A percentile compares a stretch with the other conserved stretches of the same genome.
Conservation (phyloP, 2,113 vertebrate species). For the Etheostoma cragini region DNA sequence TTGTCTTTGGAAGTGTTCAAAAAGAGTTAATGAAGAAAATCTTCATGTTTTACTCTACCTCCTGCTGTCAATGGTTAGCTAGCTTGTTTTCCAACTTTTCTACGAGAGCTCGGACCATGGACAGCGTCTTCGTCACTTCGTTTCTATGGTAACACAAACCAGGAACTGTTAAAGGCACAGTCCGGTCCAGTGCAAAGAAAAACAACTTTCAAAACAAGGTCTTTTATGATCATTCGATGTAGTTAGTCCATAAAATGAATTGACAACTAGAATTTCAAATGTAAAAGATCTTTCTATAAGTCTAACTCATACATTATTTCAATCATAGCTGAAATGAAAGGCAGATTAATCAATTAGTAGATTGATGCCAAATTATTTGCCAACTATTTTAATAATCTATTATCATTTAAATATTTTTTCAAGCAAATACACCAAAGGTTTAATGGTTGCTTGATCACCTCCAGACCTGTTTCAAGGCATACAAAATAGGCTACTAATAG, state of each 20-base stretch:
- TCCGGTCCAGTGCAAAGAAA: not conserved
- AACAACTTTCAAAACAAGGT: not conserved
- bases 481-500: not conserved
- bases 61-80: not conserved
- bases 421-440: not conserved
- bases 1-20: not conserved
- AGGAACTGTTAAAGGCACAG: conserved; percentile 7
- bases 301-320: not conserved
- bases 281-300: not conserved
- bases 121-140: not conserved
- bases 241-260: too few relatives aligned
- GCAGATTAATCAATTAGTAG: not conserved
- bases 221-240: too few relatives aligned
- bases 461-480: not conserved
- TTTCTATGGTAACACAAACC: conserved; percentile 48
- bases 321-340: not conserved
- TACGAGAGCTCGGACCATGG: too few relatives aligned
- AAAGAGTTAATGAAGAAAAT: too few relatives aligned
- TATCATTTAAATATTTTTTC: not conserved
- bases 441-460: not conserved
- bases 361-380: not conserved
- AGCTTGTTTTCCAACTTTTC: not conserved
- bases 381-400: too few relatives aligned
- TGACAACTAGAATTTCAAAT: not conserved
- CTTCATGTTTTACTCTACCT: not conserved